phyloP scores from a whole-genome alignment of 2,888 invertebrate species.

The Philereme vetulata region DNA sequence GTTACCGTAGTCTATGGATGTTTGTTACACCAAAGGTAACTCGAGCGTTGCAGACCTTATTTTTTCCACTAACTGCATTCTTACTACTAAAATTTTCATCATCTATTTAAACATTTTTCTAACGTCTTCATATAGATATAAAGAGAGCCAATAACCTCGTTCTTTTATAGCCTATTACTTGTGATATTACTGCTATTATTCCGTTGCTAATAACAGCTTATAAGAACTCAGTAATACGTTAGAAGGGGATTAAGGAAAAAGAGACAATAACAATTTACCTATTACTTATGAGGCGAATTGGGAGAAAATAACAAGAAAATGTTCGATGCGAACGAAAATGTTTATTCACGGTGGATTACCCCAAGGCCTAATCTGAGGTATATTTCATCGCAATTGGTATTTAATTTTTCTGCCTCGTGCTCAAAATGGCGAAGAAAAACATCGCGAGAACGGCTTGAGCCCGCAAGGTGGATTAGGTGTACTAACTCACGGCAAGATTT shows the following conservation, averaged over 20 bases:
- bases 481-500: not conserved
- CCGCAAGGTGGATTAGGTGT: not conserved
- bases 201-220: constrained; percentile 29
- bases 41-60: too few relatives aligned
- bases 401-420: not conserved
- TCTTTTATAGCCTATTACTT: constrained; percentile 34
- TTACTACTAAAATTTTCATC: too few relatives aligned
- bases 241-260: constrained; percentile 32
- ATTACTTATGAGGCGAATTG: constrained; percentile 32
- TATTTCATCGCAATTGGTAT: constrained; percentile 9
- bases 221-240: constrained; percentile 20
- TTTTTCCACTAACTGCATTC: too few relatives aligned
- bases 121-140: constrained; percentile 22
- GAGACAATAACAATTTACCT: constrained; percentile 33
- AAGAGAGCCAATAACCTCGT: constrained; percentile 27
- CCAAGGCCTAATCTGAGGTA: constrained; percentile 5
- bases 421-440: not conserved
- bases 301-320: constrained; percentile 23
- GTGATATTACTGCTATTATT: constrained; percentile 25
- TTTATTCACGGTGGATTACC: constrained; percentile 20
- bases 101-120: too few relatives aligned
- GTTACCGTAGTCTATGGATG: too few relatives aligned
- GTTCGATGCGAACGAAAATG: constrained; percentile 19
- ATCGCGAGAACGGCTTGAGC: not conserved
- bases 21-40: too few relatives aligned